Conservation (phyloP, 2,113 vertebrate genomes). For the Pituophis catenifer region DNA sequence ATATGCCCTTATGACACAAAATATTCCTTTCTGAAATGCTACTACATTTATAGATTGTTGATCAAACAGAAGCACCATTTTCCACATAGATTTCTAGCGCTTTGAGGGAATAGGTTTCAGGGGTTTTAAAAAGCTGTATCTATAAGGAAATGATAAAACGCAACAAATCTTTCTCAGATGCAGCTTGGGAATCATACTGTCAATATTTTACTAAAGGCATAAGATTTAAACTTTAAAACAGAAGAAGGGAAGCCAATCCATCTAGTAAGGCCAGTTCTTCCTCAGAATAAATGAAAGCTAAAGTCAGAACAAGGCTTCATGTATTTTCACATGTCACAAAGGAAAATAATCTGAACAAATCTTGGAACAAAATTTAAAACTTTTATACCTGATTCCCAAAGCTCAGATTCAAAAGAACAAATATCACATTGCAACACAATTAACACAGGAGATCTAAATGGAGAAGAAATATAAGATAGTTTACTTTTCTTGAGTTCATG, state of each 20-base stretch:
- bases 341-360: not conserved
- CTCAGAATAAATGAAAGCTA: not conserved
- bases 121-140: not conserved
- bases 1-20: not conserved
- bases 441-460: not conserved
- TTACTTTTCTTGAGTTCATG: not conserved
- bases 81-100: not conserved
- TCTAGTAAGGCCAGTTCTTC: not conserved
- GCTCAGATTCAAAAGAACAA: not conserved
- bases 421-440: not conserved
- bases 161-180: not conserved
- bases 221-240: constrained; percentile 6
- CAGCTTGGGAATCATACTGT: not conserved
- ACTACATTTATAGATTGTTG: not conserved
- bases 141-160: not conserved
- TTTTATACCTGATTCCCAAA: not conserved
- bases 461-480: not conserved
- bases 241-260: not conserved
- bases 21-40: not conserved
- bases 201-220: constrained; percentile 5
- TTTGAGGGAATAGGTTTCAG: not conserved
- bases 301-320: not conserved
- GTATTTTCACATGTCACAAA: not conserved
- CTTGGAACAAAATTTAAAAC: not conserved
- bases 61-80: not conserved